Conservation (phyloP, 2,888 invertebrate species). For the Drosophila tanythrix region DNA sequence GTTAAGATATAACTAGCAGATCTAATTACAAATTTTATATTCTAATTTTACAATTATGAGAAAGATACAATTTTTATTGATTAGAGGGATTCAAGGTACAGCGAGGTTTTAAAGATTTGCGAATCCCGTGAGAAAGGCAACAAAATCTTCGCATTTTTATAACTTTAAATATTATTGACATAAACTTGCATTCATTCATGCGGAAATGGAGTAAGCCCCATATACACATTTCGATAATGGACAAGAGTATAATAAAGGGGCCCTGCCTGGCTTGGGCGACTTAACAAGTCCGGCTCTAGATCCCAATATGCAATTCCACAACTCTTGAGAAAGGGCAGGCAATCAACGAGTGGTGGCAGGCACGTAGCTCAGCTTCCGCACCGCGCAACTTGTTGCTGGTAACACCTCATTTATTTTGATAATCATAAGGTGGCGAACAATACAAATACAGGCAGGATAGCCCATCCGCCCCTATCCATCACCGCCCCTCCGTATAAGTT, state of each 20-base stretch:
- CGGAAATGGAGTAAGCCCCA: neutral
- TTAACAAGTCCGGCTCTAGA: constrained; percentile 46
- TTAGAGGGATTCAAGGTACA: neutral
- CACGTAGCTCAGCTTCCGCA: constrained; percentile 74
- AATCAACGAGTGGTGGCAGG: constrained; percentile 53
- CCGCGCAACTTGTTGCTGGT: constrained; percentile 72
- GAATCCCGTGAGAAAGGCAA: neutral
- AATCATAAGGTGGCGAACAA: constrained; percentile 79
- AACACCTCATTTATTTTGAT: constrained; percentile 81
- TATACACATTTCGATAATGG: neutral
- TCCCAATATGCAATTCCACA: constrained; percentile 21
- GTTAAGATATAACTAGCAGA: neutral
- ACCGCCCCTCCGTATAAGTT: constrained; percentile 14
- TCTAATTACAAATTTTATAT: neutral
- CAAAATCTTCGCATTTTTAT: neutral
- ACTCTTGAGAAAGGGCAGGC: constrained; percentile 39
- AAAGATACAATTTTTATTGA: neutral
- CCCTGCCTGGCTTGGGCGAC: constrained; percentile 28
- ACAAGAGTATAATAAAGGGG: constrained; percentile 39
- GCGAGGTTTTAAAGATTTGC: neutral
- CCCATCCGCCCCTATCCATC: neutral
- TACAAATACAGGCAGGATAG: constrained; percentile 10
- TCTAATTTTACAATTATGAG: neutral
- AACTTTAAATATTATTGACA: neutral
- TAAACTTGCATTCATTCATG: neutral